Evolutionary conservation across 2,113 vertebrate species (phyloP), one percentile per base, ranked within the genome.

Genomic region (Pelobates fuscus): DNA sequence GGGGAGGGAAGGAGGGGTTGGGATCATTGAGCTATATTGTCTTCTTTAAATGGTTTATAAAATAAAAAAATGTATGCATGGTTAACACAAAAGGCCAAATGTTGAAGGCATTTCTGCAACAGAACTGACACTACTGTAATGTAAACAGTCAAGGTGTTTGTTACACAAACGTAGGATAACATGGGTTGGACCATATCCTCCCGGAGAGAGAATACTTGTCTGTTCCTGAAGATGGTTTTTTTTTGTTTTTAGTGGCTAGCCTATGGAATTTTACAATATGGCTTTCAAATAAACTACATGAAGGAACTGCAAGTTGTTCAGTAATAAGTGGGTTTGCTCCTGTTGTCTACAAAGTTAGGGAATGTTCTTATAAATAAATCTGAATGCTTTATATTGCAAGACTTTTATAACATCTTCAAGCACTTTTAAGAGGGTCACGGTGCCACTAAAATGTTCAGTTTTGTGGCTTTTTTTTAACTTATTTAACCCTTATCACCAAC

Each of bases 91-190:
- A 21, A 49, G 70, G 46, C 52, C 43, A 63, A 26, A 54, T 52
- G 70, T 44, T 72, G 27, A 63, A 30, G 70, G 58, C 27, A 63
- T 46, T 60, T 52, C 49, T 72, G 52, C 70, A 72, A 37, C 61
- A n/a, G 26, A 63, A 63, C 57, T 49, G 49, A 72, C 5, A 63
- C 29, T 30, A 37, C 26, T 63, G 70, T 30, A 62, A n/a, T 72
- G 60, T 71, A 37, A 55, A 11, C 44, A 30, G 60, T 72, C 49
- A 61, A 44, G 41, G 43, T 72, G 44, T 43, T 72, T 54, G 32
- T 72, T 11, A 24, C 44, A 32, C 60, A 49, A 52, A 41, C 21
- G 21, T 63, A 49, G 49, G 43, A 62, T 72, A 63, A 52, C 32
- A 52, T 44, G 63, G 59, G 46, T 54, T 27, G 60, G 29, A 44